phyloP scores from a whole-genome alignment of 2,797 vertebrate genomes.

The Pyrocephalus nanus region DNA sequence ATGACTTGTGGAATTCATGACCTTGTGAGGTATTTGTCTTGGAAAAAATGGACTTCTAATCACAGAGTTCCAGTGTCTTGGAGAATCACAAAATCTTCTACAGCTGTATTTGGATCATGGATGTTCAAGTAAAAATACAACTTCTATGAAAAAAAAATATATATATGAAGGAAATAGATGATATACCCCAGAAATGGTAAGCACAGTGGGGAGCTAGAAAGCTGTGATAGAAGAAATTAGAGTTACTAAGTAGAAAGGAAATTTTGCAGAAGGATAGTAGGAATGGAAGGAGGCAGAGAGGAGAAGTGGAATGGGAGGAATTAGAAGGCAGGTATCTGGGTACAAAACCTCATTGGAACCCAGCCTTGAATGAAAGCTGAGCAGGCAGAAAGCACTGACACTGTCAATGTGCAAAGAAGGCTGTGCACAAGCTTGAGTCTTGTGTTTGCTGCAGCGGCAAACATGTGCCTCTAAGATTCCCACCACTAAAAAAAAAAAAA shows the following conservation, averaged over 20 bases:
- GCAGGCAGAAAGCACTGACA: not conserved
- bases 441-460: not conserved
- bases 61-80: not conserved
- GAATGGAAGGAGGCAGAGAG: not conserved
- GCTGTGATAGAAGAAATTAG: not conserved
- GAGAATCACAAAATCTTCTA: not conserved
- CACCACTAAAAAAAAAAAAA: not conserved
- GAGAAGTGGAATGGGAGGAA: not conserved
- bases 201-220: not conserved
- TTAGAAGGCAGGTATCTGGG: not conserved
- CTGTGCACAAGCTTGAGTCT: not conserved
- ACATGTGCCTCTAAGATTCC: not conserved
- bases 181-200: not conserved
- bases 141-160: not conserved
- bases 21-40: not conserved
- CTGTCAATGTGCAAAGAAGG: rapidly evolving
- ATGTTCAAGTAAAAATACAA: not conserved
- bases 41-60: not conserved
- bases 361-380: not conserved
- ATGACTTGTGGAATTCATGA: not conserved
- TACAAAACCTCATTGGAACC: not conserved
- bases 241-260: not conserved
- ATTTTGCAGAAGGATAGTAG: not conserved
- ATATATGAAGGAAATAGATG: not conserved
- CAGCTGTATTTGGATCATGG: not conserved